Evolutionary conservation across 2,797 vertebrate species (phyloP).

Genomic region (Parambassis ranga): DNA sequence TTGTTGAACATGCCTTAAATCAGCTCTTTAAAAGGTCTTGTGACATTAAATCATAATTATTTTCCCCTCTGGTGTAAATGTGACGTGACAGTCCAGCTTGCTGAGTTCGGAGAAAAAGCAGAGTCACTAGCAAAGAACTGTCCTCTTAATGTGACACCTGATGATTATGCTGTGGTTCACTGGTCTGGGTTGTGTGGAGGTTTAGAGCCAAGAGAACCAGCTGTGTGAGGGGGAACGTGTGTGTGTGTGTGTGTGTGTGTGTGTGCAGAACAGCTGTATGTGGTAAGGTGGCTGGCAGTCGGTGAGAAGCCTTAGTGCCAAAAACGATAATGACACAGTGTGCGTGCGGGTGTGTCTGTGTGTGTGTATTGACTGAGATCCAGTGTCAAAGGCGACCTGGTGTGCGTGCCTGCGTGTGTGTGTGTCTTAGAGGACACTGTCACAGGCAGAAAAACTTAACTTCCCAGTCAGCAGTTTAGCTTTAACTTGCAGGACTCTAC

Average conservation of each 20-base stretch:
- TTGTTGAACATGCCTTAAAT: conserved; percentile 14
- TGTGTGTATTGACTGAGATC: conserved; percentile 50
- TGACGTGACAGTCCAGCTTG: conserved; percentile 41
- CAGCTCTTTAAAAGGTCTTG: conserved; percentile 41
- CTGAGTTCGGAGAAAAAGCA: conserved; percentile 59
- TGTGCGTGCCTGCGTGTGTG: conserved; percentile 29
- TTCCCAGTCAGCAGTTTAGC: conserved; percentile 58
- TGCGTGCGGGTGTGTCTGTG: conserved; percentile 35
- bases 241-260: conserved; percentile 19
- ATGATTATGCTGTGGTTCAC: conserved; percentile 60
- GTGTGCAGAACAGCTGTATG: conserved; percentile 47
- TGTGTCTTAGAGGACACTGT: conserved; percentile 51
- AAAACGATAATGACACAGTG: conserved; percentile 65
- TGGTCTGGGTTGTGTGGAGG: conserved; percentile 48
- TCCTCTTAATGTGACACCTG: conserved; percentile 72
- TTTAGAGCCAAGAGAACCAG: conserved; percentile 43
- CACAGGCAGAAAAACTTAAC: conserved; percentile 52
- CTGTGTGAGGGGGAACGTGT: conserved; percentile 44
- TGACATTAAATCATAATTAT: conserved; percentile 33
- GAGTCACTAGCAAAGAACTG: conserved; percentile 32
- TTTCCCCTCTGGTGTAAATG: conserved; percentile 13
- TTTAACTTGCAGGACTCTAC: conserved; percentile 23
- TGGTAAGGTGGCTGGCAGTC: conserved; percentile 58
- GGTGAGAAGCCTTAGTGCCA: conserved; percentile 44
- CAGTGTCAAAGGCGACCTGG: conserved; percentile 49